Base-by-base conservation (phyloP, 1,140 invertebrate genomes). In the Periplaneta americana region DNA sequence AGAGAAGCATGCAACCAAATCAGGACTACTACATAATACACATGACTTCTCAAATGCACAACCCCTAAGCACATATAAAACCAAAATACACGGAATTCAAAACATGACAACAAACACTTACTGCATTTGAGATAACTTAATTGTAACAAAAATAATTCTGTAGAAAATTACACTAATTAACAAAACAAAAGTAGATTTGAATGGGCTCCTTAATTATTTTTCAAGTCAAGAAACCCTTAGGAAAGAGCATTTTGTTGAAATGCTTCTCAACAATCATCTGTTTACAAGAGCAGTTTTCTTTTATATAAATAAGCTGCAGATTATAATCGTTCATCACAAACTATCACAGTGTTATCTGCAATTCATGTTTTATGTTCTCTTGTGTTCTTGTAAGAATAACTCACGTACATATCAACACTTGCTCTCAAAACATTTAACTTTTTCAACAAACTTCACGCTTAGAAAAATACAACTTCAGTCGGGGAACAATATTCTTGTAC, bases 341-440 rank as follows among this genome's bases (percentile, higher is more conserved):
- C 82, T 83, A 83, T 83, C 82, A 83, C 82, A 83, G 82, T 74
- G 79, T 82, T 83, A 82, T 81, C 82, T 83, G 79, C 74, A 83
- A 83, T 34, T 83, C 81, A 74, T 37, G 76, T 78, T 82, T 81
- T 22, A 39, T 78, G 39, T 81, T 48, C 79, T 48, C 32, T 34
- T 66, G 66, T 80, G 66, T 80, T 35, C 66, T 78, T 78, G 34
- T 79, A 37, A 39, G 75, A 57, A 35, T 78, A 76, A 82, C 81
- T 66, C 81, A 79, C 34, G 48, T 81, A 66, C 75, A 82, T 74
- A 76, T 57, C 39, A 82, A 79, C 81, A 82, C 77, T 74, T 78
- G 34, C 39, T 82, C 74, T 35, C 32, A 75, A 82, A 79, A 80
- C 78, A 82, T 31, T 66, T 79, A 82, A 80, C 78, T 75, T 79